These are phyloP conservation scores for Acronicta psi DNA, from an alignment of 2,888 invertebrate species.

Conservation along the genomic window DNA sequence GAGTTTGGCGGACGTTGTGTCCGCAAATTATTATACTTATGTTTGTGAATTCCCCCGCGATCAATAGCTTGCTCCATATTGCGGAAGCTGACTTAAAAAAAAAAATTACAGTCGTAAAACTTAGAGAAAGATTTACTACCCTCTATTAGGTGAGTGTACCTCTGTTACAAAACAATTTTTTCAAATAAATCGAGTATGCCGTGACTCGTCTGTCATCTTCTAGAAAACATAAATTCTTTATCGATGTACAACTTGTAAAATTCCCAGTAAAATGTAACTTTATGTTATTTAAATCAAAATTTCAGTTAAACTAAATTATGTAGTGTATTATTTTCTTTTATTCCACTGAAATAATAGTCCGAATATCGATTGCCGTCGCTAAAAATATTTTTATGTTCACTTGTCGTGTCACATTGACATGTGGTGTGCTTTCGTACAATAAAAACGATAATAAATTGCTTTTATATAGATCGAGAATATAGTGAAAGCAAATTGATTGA, in stretches of 20 bases:
- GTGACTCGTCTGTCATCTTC: slow-evolving; percentile 56
- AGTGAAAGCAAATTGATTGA: slow-evolving; percentile 77
- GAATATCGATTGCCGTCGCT: slow-evolving; percentile 67
- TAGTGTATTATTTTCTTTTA: slow-evolving; percentile 45
- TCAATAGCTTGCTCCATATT: too few relatives aligned
- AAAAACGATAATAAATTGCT: slow-evolving; percentile 78
- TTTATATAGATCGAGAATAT: slow-evolving; percentile 68
- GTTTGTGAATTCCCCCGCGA: too few relatives aligned
- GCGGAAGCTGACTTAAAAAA: slow-evolving; percentile 3
- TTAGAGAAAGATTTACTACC: slow-evolving; percentile 45
- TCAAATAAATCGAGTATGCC: slow-evolving; percentile 58
- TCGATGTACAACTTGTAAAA: slow-evolving; percentile 53
- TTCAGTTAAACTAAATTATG: slow-evolving; percentile 55
- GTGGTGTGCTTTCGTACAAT: slow-evolving; percentile 77
- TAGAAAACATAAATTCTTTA: slow-evolving; percentile 48
- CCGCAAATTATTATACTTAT: too few relatives aligned
- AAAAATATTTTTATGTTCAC: slow-evolving; percentile 75
- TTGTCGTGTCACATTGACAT: slow-evolving; percentile 84
- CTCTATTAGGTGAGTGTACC: slow-evolving; percentile 32
- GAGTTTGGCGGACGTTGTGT: too few relatives aligned
- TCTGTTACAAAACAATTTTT: slow-evolving; percentile 47
- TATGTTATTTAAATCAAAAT: slow-evolving; percentile 49
- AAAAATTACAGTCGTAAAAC: slow-evolving; percentile 32
- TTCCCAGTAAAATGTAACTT: slow-evolving; percentile 60
- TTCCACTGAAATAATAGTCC: slow-evolving; percentile 54